Base-by-base conservation (phyloP, 2,113 vertebrate species). In the Cebidichthys violaceus region DNA sequence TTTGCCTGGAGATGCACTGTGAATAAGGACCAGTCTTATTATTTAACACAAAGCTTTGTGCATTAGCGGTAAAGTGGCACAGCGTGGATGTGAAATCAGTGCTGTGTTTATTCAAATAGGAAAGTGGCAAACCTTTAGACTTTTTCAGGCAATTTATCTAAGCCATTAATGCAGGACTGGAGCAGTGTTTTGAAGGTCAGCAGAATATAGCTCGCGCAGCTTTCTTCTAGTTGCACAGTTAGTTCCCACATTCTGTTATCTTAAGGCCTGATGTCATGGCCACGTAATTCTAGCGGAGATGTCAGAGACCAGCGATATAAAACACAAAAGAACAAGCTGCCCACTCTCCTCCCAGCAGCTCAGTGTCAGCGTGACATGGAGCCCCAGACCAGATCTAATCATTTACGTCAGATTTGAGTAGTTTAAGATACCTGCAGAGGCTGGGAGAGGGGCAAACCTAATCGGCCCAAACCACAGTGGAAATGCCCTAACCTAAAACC, bases 281-380 rank as follows among this genome's bases (percentile, higher is more conserved):
- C 57, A 71, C 4, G 4, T 39, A 24, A 78, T 31, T 60, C 18
- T 24, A 54, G 45, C 61, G 69, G 62, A 79, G 82, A 87, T 75
- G 50, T 77, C 77, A 66, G 57, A 8, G 35, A 33, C 33, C 2
- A 0, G 37, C 54, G 31, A 77, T 29, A 81, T 61, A 59, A 73
- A 76, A 50, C 14, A 18, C 68, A 24, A 72, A 57, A 47, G 77
- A 84, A 74, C 87, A 88, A 20, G 14, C 41, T 81, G 78, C 84
- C 81, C 73, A 81, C 18, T 33, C 64, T 41, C 24, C 20, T 59
- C 35, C 3, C 14, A 50, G 35, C 33, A n/a, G 35, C 22, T 11
- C 22, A 0, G 29, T 73, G 88, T 91, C 88, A 91, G 31, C 10
- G 4, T 79, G 88, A 91, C 86, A 82, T 27, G 59, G 31, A 52